Conservation (phyloP, 2,888 invertebrate species). For the Cataglyphis livida region DNA sequence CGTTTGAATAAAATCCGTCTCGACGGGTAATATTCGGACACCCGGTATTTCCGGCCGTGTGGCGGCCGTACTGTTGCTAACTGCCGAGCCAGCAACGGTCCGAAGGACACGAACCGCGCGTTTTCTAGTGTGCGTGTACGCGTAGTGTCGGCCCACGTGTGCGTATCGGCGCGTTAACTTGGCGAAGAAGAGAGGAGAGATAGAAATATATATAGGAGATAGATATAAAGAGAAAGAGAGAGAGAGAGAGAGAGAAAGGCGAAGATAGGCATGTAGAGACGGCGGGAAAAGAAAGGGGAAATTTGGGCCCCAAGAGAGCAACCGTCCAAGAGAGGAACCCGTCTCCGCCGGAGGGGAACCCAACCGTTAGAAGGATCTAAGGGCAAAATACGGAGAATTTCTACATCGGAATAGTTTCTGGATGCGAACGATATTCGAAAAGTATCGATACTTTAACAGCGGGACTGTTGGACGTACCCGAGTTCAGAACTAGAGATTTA, state of each 20-base stretch:
- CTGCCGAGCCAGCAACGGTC: slow-evolving; percentile 76
- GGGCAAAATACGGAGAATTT: neutral
- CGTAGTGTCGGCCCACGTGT: slow-evolving; percentile 30
- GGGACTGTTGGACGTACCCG: neutral
- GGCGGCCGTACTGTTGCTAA: slow-evolving; percentile 74
- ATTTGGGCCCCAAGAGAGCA: slow-evolving; percentile 35
- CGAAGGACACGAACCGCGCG: slow-evolving; percentile 71
- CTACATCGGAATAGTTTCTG: neutral
- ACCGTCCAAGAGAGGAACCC: slow-evolving; percentile 26
- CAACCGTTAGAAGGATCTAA: neutral
- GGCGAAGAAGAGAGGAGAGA: slow-evolving; percentile 34
- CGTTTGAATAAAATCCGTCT: slow-evolving; percentile 36
- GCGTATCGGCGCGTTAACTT: slow-evolving; percentile 49
- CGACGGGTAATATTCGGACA: slow-evolving; percentile 72
- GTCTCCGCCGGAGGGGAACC: slow-evolving; percentile 5
- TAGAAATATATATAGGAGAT: slow-evolving; percentile 34
- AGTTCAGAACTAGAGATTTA: slow-evolving; percentile 11
- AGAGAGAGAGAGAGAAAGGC: slow-evolving; percentile 58
- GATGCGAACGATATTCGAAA: no score
- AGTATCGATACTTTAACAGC: neutral
- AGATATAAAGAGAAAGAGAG: slow-evolving; percentile 54
- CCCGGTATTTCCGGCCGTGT: slow-evolving; percentile 82
- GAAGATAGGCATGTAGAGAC: slow-evolving; percentile 2
- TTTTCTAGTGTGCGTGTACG: slow-evolving; percentile 39
- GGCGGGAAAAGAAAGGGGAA: neutral